These are phyloP conservation scores for Andinoacara biseriatus DNA, from an alignment of 2,113 vertebrate genomes.

Conservation along the genomic window DNA sequence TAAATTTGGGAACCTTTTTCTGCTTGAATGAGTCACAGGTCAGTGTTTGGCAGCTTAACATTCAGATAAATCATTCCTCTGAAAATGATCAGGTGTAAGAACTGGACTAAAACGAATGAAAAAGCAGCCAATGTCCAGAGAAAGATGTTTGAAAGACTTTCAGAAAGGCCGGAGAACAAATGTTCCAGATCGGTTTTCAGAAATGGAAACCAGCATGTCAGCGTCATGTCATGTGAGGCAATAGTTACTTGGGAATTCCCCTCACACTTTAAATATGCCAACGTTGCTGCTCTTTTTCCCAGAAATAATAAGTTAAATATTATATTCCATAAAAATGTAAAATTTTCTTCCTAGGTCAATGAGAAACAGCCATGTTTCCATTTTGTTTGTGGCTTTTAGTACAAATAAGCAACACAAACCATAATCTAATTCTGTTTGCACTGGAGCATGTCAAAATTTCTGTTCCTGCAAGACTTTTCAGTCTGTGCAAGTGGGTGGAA, in stretches of 20 bases:
- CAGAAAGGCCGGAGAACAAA: no score
- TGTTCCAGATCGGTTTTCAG: neutral
- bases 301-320: neutral
- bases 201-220: neutral
- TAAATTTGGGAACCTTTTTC: no score
- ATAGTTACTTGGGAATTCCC: neutral
- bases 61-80: no score
- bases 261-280: neutral
- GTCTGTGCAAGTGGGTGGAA: neutral
- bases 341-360: no score
- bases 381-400: neutral
- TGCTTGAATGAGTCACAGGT: no score
- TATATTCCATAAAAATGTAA: no score
- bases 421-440: neutral
- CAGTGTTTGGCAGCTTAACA: no score
- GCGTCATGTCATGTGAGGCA: neutral
- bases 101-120: no score
- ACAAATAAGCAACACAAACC: no score
- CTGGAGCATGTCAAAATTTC: neutral
- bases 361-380: rapidly evolving
- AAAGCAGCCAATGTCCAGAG: no score
- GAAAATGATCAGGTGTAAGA: no score
- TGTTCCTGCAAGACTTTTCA: neutral
- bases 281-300: neutral
- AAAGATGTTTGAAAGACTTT: no score